phyloP scores from a whole-genome alignment of 1,140 invertebrate genomes.

The Tribolium castaneum region DNA sequence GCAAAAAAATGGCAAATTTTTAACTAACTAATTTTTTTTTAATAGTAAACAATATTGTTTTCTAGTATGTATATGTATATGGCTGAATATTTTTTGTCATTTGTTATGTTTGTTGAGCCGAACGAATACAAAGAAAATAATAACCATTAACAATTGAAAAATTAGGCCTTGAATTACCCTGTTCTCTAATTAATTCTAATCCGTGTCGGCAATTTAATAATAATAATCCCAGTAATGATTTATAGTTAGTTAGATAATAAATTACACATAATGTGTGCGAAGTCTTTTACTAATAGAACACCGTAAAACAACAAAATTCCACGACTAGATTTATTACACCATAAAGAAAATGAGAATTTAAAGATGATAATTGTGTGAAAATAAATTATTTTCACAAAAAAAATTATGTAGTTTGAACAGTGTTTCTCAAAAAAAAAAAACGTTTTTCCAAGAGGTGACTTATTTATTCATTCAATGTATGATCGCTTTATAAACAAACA shows the following conservation, averaged over 20 bases:
- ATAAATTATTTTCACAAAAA: too few relatives aligned
- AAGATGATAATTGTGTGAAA: too few relatives aligned
- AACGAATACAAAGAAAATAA: background rate
- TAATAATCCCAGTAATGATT: background rate
- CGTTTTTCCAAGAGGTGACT: background rate
- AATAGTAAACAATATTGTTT: too few relatives aligned
- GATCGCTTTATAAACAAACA: background rate
- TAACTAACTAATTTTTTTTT: too few relatives aligned
- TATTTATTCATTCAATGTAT: background rate
- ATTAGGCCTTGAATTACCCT: background rate
- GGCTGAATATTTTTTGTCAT: background rate
- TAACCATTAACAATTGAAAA: background rate
- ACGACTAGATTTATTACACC: background rate
- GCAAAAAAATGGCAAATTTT: too few relatives aligned
- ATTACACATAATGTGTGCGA: background rate
- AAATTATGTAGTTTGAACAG: too few relatives aligned
- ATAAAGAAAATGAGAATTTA: background rate
- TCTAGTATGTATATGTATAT: too few relatives aligned
- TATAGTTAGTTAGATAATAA: background rate
- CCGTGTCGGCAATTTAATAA: background rate
- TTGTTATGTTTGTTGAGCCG: too few relatives aligned
- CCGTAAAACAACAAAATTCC: background rate
- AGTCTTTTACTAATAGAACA: background rate
- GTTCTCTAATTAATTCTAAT: background rate
- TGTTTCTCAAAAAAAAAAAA: too few relatives aligned